Evolutionary conservation across 2,888 invertebrate genomes (phyloP), one percentile per base, ranked within the genome.

Genomic region (Yponomeuta cagnagella): DNA sequence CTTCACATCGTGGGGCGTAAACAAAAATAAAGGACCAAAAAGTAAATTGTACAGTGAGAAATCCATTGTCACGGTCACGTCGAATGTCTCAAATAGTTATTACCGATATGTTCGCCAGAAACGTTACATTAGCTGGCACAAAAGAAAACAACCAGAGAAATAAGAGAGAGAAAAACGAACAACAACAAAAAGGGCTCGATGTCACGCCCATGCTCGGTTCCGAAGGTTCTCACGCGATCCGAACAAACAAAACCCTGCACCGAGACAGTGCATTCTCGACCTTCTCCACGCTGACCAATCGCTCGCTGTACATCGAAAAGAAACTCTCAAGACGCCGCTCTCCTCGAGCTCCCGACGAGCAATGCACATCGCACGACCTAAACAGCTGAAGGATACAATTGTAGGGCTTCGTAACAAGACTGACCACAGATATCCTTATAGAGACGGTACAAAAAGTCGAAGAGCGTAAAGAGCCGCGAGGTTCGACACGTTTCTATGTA

Each of bases 131-230:
- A 85, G 82, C 81, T 80, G 52, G 80, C 78, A 84, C 84, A 86
- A 86, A 85, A 83, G 81, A 80, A 83, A 71, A 73, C 71, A 71
- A 68, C 43, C 43, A n/a, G 23, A 63, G 48, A 68, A 71, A 80
- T 78, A 78, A 80, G 82, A 80, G 52, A 58, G 52, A 58, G 15
- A 58, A 58, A 58, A 58, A 58, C 6, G 15, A 58, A 58, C 15
- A 58, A 52, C 78, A 80, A 77, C 88, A 87, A 87, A 89, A 88
- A 87, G 82, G 81, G 80, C 81, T 82, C 86, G 82, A 89, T 90
- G 91, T 90, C 91, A 92, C 91, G 90, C 90, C 89, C 86, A 89
- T 90, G 90, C 70, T 33, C 89, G 88, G 86, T 87, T 84, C 86
- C 79, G 79, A 83, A 83, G 87, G 86, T 91, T 92, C 91, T 90